A percentile compares a stretch with the other conserved stretches of the same genome.
These are phyloP conservation scores for Xyliphius kryptos DNA, from an alignment of 2,113 vertebrate species.

Conservation along the genomic window DNA sequence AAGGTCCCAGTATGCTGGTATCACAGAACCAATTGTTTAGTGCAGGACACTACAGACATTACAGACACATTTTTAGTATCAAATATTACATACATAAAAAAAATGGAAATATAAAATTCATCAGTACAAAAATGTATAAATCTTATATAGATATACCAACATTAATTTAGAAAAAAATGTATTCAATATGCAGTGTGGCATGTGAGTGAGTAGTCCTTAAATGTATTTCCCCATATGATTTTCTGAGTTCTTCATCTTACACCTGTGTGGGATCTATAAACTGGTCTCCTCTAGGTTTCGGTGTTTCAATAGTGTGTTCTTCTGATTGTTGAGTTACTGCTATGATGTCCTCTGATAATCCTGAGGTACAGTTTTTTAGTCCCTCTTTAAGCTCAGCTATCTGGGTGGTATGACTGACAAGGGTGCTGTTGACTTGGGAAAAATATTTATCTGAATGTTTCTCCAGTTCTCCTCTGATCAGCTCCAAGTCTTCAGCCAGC, in stretches of 20 bases:
- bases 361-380: slow-evolving; percentile 72
- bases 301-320: slow-evolving; percentile 13
- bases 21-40: no score
- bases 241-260: slow-evolving; percentile 11
- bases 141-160: no score
- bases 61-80: no score
- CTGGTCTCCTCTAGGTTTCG: slow-evolving; percentile 36
- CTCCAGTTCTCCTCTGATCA: slow-evolving; percentile 69
- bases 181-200: not conserved
- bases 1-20: no score
- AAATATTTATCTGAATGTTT: slow-evolving; percentile 71
- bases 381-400: slow-evolving; percentile 76
- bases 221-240: not conserved
- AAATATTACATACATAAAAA: no score
- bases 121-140: no score
- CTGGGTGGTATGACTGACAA: slow-evolving; percentile 78
- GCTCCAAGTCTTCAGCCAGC: slow-evolving; percentile 66
- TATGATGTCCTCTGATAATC: slow-evolving; percentile 41
- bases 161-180: no score
- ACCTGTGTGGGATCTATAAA: slow-evolving; percentile 28
- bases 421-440: slow-evolving; percentile 77
- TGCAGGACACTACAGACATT: no score
- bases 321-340: slow-evolving; percentile 7
- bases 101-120: no score
- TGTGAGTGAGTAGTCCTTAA: not conserved